A percentile compares a stretch with the other conserved stretches of the same genome.
These are phyloP conservation scores for Cariama cristata DNA, from an alignment of 2,113 vertebrate species.

Conservation along the genomic window DNA sequence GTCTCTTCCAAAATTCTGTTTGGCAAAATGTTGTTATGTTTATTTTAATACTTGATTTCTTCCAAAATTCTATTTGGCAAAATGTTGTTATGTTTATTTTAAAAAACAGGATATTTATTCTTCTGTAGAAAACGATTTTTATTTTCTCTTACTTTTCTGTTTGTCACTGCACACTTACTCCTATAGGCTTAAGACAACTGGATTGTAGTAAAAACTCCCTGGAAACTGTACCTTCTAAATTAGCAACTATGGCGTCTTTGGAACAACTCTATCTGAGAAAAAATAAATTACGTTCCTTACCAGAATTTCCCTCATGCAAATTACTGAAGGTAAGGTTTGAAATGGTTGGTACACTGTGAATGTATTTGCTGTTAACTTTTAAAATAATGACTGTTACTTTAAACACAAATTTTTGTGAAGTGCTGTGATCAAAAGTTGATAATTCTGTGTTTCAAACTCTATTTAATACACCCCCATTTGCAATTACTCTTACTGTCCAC, in stretches of 20 bases:
- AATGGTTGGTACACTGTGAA: not conserved
- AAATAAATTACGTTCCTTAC: conserved; percentile 87
- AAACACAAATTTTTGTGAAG: not conserved
- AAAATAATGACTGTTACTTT: not conserved
- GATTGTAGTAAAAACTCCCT: conserved; percentile 92
- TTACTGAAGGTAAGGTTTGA: conserved; percentile 84
- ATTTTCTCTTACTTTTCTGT: not conserved
- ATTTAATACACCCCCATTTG: not conserved
- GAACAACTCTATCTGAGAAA: conserved; percentile 91
- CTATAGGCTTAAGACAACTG: conserved; percentile 86
- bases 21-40: not conserved
- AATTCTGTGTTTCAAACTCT: not conserved
- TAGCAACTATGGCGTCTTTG: conserved; percentile 86
- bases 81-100: not conserved
- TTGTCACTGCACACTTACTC: not conserved
- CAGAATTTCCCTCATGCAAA: conserved; percentile 80
- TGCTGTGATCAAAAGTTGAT: not conserved
- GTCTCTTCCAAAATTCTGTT: not conserved
- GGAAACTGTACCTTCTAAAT: conserved; percentile 81
- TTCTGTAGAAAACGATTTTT: not conserved
- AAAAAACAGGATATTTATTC: not conserved
- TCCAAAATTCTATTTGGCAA: not conserved
- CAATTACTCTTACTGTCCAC: not conserved
- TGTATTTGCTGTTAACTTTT: not conserved
- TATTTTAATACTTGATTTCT: not conserved